Evolutionary conservation across 2,113 vertebrate genomes (phyloP).

Genomic region (Macrotus californicus): DNA sequence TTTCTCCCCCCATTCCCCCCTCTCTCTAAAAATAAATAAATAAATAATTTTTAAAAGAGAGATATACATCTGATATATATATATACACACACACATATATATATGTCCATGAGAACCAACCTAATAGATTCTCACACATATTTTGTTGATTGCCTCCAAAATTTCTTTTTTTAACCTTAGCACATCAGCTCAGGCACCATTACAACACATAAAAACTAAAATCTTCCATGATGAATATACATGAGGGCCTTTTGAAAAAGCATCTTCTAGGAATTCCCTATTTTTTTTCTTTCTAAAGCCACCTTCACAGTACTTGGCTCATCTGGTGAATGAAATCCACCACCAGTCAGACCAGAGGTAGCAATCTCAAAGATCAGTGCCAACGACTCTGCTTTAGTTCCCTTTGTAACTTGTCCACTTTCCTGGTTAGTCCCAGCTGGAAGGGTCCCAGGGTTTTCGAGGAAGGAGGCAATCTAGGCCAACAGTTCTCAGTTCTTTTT

Average conservation of each 20-base stretch:
- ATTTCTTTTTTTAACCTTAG: neutral
- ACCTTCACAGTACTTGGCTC: neutral
- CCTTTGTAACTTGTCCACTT: conserved; percentile 40
- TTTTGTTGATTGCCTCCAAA: neutral
- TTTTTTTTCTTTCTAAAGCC: neutral
- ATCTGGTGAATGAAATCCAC: neutral
- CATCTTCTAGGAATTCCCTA: neutral
- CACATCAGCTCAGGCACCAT: neutral
- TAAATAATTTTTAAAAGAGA: neutral
- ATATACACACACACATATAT: no score
- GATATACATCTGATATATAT: neutral
- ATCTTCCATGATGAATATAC: neutral
- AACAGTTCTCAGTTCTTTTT: conserved; percentile 47
- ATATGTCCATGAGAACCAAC: neutral
- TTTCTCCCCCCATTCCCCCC: no score
- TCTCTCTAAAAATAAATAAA: no score
- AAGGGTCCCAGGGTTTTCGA: conserved; percentile 62
- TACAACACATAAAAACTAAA: neutral
- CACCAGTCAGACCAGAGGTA: neutral
- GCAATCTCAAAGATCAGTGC: neutral
- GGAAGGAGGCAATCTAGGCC: conserved; percentile 66
- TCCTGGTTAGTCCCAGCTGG: conserved; percentile 53
- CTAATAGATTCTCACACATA: neutral
- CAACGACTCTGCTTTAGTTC: neutral
- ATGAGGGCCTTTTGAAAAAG: neutral